Percentiles rank a stretch among this genome's conserved stretches.
phyloP scores from a whole-genome alignment of 2,888 invertebrate genomes.

The Lissocephala sabroskyi region DNA sequence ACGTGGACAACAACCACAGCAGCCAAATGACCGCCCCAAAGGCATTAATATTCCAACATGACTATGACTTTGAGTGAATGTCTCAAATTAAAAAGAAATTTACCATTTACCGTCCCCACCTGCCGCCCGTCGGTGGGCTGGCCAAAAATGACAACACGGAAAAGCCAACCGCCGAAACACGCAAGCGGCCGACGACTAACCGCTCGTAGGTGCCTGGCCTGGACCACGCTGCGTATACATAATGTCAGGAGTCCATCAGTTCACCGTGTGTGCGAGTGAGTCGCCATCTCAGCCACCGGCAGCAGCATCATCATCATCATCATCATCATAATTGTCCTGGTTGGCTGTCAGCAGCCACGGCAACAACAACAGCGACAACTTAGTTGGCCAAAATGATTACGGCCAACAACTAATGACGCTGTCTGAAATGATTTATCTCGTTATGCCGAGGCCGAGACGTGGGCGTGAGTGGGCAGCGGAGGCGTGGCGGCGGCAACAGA shows the following conservation, averaged over 20 bases:
- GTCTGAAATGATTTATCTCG: constrained; percentile 67
- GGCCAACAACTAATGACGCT: constrained; percentile 67
- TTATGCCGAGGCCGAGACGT: too few species aligned
- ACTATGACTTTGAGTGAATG: constrained; percentile 69
- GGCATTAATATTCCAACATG: constrained; percentile 63
- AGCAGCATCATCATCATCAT: background rate
- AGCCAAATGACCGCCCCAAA: background rate
- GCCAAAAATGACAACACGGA: constrained; percentile 26
- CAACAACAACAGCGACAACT: too few species aligned
- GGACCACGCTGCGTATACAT: too few species aligned
- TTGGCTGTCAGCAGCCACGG: too few species aligned
- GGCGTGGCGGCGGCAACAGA: too few species aligned
- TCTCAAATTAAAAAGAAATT: constrained; percentile 69
- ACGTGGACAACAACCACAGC: constrained; percentile 25
- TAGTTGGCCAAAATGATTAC: constrained; percentile 53
- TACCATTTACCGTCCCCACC: constrained; percentile 56
- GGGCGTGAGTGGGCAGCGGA: too few species aligned
- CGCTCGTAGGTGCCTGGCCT: constrained; percentile 1
- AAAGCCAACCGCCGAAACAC: constrained; percentile 12
- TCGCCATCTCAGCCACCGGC: constrained; percentile 6
- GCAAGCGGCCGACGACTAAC: too few species aligned
- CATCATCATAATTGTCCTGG: too few species aligned
- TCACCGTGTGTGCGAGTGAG: background rate
- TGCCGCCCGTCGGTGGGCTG: constrained; percentile 6
- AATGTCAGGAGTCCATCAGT: constrained; percentile 1